A percentile compares a stretch with the other conserved stretches of the same genome.
These are phyloP conservation scores for Portunus trituberculatus DNA, from an alignment of 1,140 invertebrate species.

Conservation along the genomic window DNA sequence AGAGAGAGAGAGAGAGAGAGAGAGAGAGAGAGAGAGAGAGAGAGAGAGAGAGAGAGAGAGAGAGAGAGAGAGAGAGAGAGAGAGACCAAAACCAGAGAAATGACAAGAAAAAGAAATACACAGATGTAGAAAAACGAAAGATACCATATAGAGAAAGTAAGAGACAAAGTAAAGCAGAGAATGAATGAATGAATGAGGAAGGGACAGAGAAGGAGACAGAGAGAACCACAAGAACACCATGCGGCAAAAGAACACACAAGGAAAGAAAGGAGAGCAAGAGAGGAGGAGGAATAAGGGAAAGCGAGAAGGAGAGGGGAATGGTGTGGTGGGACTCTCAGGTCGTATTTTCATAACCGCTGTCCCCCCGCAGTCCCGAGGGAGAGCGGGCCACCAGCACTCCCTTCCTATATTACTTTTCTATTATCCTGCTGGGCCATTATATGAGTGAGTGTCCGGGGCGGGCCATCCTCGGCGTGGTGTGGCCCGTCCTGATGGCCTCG, in stretches of 20 bases:
- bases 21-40: not conserved
- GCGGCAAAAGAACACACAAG: not conserved
- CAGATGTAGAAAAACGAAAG: not conserved
- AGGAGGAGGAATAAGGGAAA: not conserved
- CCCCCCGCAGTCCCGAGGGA: constrained; percentile 61
- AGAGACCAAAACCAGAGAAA: not conserved
- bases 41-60: not conserved
- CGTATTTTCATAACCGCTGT: constrained; percentile 76
- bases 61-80: not conserved
- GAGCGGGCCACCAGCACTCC: constrained; percentile 39
- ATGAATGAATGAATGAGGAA: not conserved
- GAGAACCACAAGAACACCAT: not conserved
- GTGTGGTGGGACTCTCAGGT: not conserved
- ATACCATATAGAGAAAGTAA: not conserved
- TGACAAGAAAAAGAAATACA: not conserved
- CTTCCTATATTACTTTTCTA: constrained; percentile 75
- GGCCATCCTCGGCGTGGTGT: constrained; percentile 67
- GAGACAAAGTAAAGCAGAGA: not conserved
- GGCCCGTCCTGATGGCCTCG: constrained; percentile 63
- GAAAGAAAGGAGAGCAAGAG: not conserved
- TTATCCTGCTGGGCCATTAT: constrained; percentile 75
- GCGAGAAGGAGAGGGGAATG: not conserved
- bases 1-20: not conserved
- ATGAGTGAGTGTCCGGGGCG: constrained; percentile 74
- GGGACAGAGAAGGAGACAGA: not conserved